Base-by-base conservation (phyloP, 1,140 invertebrate genomes). In the Aphelenchoides fujianensis region DNA sequence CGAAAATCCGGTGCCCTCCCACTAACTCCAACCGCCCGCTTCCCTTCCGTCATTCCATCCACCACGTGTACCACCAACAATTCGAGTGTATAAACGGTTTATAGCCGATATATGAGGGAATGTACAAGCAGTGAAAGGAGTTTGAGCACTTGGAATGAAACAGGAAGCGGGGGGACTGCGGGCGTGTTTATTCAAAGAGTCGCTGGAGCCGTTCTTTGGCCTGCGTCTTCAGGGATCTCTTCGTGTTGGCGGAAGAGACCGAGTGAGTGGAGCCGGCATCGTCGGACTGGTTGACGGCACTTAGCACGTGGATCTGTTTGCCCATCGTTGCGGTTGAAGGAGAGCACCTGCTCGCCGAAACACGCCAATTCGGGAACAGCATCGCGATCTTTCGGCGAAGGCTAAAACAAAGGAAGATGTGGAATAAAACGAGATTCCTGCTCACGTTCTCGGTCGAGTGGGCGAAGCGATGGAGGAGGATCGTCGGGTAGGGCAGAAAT, bases 281-380 rank as follows among this genome's bases (percentile, higher is more conserved):
- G 7, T 75, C 73, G 19, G 69, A 19, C 1, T 28, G 28, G 27
- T 37, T 36, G 36, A 80, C 28, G 31, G 69, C 69, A 12, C 73
- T 74, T 3, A 82, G 57, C 48, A 82, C 80, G 48, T 82, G 81
- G 59, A 82, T 74, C 67, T 82, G 80, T 63, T 74, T 83, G 37
- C 73, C 80, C 27, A 69, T 54, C 12, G 71, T 81, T 23, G n/a
- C 81, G 76, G 36, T 83, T 59, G 61, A 79, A 82, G 9, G 72
- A 74, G 3, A 61, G 35, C 23, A 82, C 52, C 12, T 71, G 72
- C 27, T 79, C 77, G 9, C 79, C 79, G 35, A 79, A 73, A 32
- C 12, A 59, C 27, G 12, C 23, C 54, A 27, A 36, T 76, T 35
- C 63, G 35, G 9, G 48, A 37, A 32, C 67, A n/a, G 31, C n/a